Conservation (phyloP, 2,113 vertebrate species). For the Condylura cristata region DNA sequence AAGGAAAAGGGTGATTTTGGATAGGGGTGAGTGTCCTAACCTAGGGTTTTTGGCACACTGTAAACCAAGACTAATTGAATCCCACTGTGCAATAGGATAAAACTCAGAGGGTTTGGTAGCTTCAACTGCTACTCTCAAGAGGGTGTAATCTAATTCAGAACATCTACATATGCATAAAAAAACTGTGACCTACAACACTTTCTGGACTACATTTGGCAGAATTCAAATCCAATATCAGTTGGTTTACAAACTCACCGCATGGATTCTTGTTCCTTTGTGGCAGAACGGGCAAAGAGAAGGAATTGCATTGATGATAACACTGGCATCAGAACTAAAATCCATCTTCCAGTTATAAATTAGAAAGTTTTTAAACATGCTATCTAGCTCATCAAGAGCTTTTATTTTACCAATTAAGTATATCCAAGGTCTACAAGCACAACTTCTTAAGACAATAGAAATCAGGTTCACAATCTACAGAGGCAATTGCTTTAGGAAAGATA, state of each 20-base stretch:
- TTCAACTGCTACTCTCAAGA: neutral
- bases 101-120: neutral
- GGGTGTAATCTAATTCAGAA: neutral
- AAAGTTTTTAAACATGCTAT: neutral
- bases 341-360: neutral
- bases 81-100: neutral
- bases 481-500: conserved; percentile 50
- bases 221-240: neutral
- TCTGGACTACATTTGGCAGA: neutral
- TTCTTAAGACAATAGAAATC: conserved; percentile 50
- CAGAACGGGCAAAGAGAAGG: conserved; percentile 21
- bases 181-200: neutral
- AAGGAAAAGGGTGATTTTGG: neutral
- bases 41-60: neutral
- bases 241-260: neutral
- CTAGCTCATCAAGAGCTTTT: conserved; percentile 18
- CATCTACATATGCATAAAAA: neutral
- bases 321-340: conserved; percentile 8
- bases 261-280: neutral
- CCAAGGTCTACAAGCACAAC: conserved; percentile 29
- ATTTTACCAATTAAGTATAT: conserved; percentile 50
- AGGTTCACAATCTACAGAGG: neutral
- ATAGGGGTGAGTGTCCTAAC: neutral
- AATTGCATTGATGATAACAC: neutral
- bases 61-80: neutral